Percentiles rank a stretch among this genome's conserved stretches.
These are phyloP conservation scores for Bubo scandiacus DNA, from an alignment of 2,113 vertebrate genomes.

Conservation along the genomic window DNA sequence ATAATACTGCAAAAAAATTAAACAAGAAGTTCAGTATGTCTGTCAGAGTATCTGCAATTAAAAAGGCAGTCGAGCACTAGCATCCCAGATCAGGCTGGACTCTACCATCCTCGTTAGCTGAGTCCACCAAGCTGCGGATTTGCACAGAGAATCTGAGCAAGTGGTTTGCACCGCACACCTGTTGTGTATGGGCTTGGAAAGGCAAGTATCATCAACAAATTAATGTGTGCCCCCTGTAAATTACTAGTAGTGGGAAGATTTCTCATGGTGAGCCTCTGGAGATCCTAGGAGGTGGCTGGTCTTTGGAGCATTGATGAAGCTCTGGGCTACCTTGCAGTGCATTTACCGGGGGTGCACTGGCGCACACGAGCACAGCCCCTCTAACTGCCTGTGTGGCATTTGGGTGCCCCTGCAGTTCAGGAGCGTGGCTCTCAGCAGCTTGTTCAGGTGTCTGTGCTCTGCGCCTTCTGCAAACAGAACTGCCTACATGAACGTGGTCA, in stretches of 20 bases:
- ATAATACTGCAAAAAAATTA: background rate
- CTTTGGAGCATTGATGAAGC: background rate
- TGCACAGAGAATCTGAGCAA: background rate
- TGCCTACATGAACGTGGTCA: rapidly evolving
- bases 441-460: background rate
- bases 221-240: background rate
- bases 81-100: background rate
- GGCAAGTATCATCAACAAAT: background rate
- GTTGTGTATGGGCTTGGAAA: background rate
- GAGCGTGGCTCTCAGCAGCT: rapidly evolving
- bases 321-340: rapidly evolving
- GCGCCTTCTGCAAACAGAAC: background rate
- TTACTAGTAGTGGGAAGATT: background rate
- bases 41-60: background rate
- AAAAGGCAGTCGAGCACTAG: background rate
- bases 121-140: background rate
- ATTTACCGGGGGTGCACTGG: rapidly evolving
- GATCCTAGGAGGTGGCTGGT: background rate
- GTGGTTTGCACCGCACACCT: background rate
- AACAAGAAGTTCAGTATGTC: background rate
- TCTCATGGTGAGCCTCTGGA: background rate
- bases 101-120: background rate
- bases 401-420: rapidly evolving
- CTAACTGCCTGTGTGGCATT: background rate
- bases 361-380: rapidly evolving